Conservation (phyloP, 2,113 vertebrate genomes). For the Chloropsis hardwickii region DNA sequence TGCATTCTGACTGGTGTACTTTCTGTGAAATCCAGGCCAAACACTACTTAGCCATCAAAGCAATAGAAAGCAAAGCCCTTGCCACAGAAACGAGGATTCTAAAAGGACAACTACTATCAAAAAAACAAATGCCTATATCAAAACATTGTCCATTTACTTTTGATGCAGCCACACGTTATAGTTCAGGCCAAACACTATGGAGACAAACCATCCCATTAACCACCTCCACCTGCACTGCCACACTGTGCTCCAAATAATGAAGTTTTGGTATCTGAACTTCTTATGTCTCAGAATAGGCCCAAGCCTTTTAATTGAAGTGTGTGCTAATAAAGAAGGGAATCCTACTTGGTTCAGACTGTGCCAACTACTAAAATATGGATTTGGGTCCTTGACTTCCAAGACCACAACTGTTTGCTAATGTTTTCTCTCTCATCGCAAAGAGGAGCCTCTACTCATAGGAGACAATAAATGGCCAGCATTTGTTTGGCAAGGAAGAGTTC, state of each 20-base stretch:
- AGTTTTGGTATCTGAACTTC: not conserved
- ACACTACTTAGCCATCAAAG: not conserved
- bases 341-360: not conserved
- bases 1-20: not conserved
- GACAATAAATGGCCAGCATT: not conserved
- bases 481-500: not conserved
- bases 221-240: not conserved
- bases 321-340: not conserved
- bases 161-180: not conserved
- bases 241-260: not conserved
- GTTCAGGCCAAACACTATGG: not conserved
- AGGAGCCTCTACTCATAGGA: not conserved
- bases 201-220: not conserved
- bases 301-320: not conserved
- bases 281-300: not conserved
- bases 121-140: not conserved
- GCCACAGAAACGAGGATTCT: not conserved
- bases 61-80: not conserved
- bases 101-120: not conserved
- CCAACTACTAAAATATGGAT: not conserved
- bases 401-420: not conserved
- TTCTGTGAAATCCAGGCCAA: not conserved
- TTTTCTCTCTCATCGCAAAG: not conserved
- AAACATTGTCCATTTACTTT: not conserved
- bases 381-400: not conserved